Evolutionary conservation across 1,140 invertebrate genomes (phyloP).

Genomic region (Doryteuthis pealeii): DNA sequence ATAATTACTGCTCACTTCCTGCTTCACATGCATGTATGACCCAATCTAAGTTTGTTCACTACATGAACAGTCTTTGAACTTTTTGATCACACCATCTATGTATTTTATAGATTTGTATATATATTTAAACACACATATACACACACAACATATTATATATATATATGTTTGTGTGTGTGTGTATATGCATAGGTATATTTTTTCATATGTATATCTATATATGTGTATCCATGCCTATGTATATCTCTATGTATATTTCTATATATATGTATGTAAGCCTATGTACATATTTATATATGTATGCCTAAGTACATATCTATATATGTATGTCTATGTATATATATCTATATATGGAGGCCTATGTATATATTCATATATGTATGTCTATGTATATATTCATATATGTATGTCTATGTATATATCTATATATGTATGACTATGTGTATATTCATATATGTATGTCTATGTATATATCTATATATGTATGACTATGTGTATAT

Average conservation of each 20-base stretch:
- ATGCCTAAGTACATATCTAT: background rate
- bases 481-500: constrained; percentile 2
- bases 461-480: constrained; percentile 1
- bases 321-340: background rate
- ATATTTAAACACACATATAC: background rate
- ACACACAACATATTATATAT: background rate
- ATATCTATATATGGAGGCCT: background rate
- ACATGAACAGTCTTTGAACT: no score
- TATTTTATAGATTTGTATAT: background rate
- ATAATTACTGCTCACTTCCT: no score
- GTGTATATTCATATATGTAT: background rate
- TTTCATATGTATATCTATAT: background rate
- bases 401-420: background rate
- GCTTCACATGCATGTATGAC: no score
- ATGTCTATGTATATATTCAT: background rate
- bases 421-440: background rate
- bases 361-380: constrained; percentile 1
- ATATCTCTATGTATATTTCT: background rate
- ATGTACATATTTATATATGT: background rate
- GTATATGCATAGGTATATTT: background rate
- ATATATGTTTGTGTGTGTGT: background rate
- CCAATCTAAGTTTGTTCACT: no score
- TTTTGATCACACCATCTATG: no score
- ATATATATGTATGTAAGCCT: background rate
- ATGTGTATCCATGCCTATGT: background rate